Conservation (phyloP, 2,113 vertebrate genomes). For the Centrocercus urophasianus region DNA sequence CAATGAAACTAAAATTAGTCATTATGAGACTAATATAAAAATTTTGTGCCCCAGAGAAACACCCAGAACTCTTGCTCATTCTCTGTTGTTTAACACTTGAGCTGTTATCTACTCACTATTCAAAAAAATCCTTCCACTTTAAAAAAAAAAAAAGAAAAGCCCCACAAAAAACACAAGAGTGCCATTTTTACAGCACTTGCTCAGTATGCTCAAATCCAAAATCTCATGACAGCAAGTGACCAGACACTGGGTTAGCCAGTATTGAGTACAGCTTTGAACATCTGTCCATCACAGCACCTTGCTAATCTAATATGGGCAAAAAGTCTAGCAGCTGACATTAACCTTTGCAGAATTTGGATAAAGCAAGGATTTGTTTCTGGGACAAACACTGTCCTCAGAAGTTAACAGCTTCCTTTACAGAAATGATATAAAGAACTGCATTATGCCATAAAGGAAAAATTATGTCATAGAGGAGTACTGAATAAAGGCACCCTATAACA, state of each 20-base stretch:
- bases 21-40: not conserved
- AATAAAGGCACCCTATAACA: not conserved
- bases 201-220: not conserved
- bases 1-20: not conserved
- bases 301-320: not conserved
- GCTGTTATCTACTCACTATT: not conserved
- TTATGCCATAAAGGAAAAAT: not conserved
- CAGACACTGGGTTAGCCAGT: not conserved
- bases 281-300: not conserved
- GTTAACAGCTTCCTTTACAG: not conserved
- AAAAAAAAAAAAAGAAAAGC: not conserved
- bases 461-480: not conserved
- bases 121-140: not conserved
- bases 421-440: not conserved
- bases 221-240: not conserved
- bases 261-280: not conserved
- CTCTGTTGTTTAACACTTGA: not conserved
- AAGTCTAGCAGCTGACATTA: not conserved
- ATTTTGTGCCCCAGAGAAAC: not conserved
- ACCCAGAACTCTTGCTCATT: not conserved
- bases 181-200: not conserved
- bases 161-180: not conserved
- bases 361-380: not conserved
- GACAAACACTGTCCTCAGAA: not conserved
- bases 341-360: not conserved